Conservation (phyloP, 2,888 invertebrate species). For the Sphecodes monilicornis region DNA sequence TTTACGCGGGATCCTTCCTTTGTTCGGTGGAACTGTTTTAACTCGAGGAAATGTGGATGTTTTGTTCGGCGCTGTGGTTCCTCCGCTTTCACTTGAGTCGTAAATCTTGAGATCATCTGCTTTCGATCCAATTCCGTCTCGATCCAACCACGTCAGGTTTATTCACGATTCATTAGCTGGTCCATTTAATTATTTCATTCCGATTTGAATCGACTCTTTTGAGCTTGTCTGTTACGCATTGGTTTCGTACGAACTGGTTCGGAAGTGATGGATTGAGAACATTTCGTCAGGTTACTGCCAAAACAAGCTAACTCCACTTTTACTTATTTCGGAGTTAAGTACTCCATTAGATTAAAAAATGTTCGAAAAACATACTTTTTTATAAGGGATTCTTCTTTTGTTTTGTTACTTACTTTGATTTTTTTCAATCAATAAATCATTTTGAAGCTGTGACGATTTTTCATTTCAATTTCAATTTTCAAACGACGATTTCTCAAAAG, state of each 20-base stretch:
- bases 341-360: too few relatives aligned
- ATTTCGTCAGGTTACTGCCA: too few relatives aligned
- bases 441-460: too few relatives aligned
- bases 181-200: not conserved
- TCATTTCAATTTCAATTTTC: too few relatives aligned
- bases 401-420: too few relatives aligned
- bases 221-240: not conserved
- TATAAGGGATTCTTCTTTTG: too few relatives aligned
- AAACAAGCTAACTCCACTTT: too few relatives aligned
- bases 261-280: not conserved
- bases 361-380: too few relatives aligned
- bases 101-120: not conserved
- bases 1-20: not conserved
- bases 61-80: not conserved
- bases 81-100: not conserved
- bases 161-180: not conserved
- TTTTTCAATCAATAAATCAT: too few relatives aligned
- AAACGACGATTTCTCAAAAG: too few relatives aligned
- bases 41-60: not conserved
- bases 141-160: not conserved
- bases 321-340: too few relatives aligned
- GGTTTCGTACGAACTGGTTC: not conserved
- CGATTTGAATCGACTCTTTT: not conserved
- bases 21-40: not conserved
- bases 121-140: not conserved